phyloP scores from a whole-genome alignment of 2,113 vertebrate species.

The Camelus bactrianus region DNA sequence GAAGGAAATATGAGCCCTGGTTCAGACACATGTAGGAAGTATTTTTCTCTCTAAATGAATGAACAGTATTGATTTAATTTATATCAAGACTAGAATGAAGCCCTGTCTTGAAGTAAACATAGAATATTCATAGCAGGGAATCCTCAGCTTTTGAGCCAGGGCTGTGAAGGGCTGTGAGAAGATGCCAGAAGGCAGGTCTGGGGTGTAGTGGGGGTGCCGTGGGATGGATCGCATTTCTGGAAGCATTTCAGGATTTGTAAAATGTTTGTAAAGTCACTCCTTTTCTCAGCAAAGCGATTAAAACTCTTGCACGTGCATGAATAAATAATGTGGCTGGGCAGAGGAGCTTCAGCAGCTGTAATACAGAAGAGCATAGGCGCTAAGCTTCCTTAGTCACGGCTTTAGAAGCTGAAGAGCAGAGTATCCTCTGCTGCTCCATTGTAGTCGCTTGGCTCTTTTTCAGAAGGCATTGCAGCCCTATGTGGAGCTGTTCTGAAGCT shows the following conservation, averaged over 20 bases:
- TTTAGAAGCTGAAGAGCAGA: not conserved
- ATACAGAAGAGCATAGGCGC: not conserved
- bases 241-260: not conserved
- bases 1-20: not conserved
- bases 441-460: not conserved
- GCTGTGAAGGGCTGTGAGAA: rapidly evolving
- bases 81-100: not conserved
- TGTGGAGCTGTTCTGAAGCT: not conserved
- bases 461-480: not conserved
- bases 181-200: not conserved
- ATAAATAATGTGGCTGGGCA: not conserved
- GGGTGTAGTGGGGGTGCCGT: rapidly evolving
- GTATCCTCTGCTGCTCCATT: not conserved
- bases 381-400: not conserved
- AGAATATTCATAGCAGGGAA: not conserved
- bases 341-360: not conserved
- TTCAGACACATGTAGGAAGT: not conserved
- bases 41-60: not conserved
- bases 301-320: not conserved
- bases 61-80: not conserved
- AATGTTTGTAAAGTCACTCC: not conserved
- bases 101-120: not conserved
- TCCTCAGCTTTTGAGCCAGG: not conserved
- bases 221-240: not conserved
- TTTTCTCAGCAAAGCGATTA: not conserved